Evolutionary conservation across 1,140 invertebrate genomes (phyloP).

Genomic region (Tetranychus urticae): DNA sequence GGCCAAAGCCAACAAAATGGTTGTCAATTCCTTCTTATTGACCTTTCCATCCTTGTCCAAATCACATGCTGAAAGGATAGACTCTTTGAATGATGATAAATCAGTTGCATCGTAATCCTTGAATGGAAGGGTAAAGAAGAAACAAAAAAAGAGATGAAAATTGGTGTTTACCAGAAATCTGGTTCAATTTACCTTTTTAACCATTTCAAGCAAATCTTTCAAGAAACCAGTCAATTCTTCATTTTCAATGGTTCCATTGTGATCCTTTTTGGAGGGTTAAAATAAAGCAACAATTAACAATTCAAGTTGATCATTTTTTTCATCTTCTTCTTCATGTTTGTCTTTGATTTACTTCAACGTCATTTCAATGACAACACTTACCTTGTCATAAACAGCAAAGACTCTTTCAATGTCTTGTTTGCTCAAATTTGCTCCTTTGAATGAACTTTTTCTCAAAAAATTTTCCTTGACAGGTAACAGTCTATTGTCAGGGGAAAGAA

Average conservation of each 20-base stretch:
- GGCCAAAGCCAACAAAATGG: constrained; percentile 18
- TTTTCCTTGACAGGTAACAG: constrained; percentile 24
- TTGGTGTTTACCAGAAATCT: neutral
- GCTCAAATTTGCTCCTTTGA: constrained; percentile 16
- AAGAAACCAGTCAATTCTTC: constrained; percentile 24
- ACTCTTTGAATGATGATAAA: constrained; percentile 19
- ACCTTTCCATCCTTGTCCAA: constrained; percentile 23
- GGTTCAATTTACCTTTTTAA: constrained; percentile 13
- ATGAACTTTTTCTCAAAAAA: constrained; percentile 21
- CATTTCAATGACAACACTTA: constrained; percentile 11
- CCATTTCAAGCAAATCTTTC: constrained; percentile 24
- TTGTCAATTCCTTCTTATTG: constrained; percentile 21
- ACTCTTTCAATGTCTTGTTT: constrained; percentile 17
- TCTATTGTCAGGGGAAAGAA: constrained; percentile 12
- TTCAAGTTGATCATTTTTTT: neutral
- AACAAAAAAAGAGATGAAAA: neutral
- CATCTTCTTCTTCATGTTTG: too few relatives aligned
- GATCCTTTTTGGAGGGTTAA: constrained; percentile 17
- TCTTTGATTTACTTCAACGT: neutral
- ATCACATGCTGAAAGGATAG: constrained; percentile 21
- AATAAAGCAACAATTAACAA: neutral
- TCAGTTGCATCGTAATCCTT: constrained; percentile 8
- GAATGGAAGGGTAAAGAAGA: neutral
- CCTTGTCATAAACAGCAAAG: constrained; percentile 22
- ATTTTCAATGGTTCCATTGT: constrained; percentile 23